Percentiles rank a stretch among this genome's conserved stretches.
phyloP scores from a whole-genome alignment of 2,888 invertebrate genomes.

The Hedychridium roseum region DNA sequence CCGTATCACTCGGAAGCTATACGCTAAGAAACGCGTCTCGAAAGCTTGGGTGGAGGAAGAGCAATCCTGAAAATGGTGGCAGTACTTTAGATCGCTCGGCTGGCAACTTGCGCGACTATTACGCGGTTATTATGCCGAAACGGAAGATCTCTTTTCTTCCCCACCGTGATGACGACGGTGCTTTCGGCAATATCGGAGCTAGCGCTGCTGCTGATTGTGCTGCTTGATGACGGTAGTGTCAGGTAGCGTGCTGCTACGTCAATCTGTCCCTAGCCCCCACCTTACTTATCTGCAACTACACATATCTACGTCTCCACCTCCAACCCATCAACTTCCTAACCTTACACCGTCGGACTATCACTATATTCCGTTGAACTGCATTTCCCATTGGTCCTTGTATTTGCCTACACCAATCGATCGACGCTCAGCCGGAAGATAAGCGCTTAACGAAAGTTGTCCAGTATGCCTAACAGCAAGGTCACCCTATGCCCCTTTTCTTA shows the following conservation, averaged over 20 bases:
- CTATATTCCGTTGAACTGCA: too few species aligned
- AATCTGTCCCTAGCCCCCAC: conserved; percentile 25
- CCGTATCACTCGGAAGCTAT: not conserved
- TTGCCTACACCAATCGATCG: too few species aligned
- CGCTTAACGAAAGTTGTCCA: too few species aligned
- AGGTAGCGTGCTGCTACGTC: conserved; percentile 32
- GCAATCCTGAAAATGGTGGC: conserved; percentile 14
- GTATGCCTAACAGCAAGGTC: too few species aligned
- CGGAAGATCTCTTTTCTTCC: conserved; percentile 51
- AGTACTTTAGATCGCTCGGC: conserved; percentile 28
- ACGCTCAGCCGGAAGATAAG: too few species aligned
- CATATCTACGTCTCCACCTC: conserved; percentile 4
- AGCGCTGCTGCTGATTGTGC: conserved; percentile 8
- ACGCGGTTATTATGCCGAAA: conserved; percentile 49
- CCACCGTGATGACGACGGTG: conserved; percentile 27
- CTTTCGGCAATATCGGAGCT: too few species aligned
- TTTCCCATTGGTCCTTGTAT: too few species aligned
- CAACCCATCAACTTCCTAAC: too few species aligned
- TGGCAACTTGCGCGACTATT: conserved; percentile 48
- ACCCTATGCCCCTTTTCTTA: too few species aligned
- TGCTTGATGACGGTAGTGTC: conserved; percentile 11
- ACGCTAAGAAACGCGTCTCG: not conserved
- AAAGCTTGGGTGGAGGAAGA: conserved; percentile 7
- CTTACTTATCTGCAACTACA: conserved; percentile 7
- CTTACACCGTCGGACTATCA: too few species aligned